These are phyloP conservation scores for Halisarca cf. caerulea DNA, from an alignment of 37 sponge, comb jelly and placozoan genomes.

Conservation along the genomic window DNA sequence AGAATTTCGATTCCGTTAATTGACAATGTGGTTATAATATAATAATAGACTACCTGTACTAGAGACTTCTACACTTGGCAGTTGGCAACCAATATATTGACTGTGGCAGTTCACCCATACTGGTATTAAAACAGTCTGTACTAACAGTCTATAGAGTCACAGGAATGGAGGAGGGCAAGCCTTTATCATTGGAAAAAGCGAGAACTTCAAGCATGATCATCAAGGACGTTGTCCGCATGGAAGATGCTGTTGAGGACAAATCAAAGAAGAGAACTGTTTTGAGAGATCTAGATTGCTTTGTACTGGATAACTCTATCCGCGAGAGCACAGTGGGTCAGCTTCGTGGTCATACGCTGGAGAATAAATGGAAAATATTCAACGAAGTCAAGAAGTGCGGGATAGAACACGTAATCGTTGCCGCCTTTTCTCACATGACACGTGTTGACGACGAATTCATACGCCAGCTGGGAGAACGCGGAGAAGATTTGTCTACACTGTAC, in stretches of 20 bases:
- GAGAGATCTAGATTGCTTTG: conserved; percentile 39
- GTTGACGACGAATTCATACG: conserved; percentile 42
- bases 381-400: conserved; percentile 56
- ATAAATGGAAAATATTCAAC: conserved; percentile 45
- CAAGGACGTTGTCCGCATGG: background rate
- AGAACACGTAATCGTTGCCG: conserved; percentile 35
- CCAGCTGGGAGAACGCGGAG: conserved; percentile 24
- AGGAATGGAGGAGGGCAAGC: no score
- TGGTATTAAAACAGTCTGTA: no score
- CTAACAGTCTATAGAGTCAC: no score
- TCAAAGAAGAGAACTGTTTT: background rate
- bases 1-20: no score
- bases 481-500: conserved; percentile 37
- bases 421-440: conserved; percentile 40
- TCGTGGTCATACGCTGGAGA: conserved; percentile 54
- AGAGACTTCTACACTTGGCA: no score
- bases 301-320: conserved; percentile 55
- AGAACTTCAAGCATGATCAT: no score
- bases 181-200: no score
- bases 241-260: background rate
- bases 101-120: no score
- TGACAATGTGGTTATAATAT: no score
- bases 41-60: no score
- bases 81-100: no score
- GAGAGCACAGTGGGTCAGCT: conserved; percentile 57